Percentiles rank a stretch among this genome's conserved stretches.
These are phyloP conservation scores for Girardinichthys multiradiatus DNA, from an alignment of 2,113 vertebrate genomes.

Conservation along the genomic window DNA sequence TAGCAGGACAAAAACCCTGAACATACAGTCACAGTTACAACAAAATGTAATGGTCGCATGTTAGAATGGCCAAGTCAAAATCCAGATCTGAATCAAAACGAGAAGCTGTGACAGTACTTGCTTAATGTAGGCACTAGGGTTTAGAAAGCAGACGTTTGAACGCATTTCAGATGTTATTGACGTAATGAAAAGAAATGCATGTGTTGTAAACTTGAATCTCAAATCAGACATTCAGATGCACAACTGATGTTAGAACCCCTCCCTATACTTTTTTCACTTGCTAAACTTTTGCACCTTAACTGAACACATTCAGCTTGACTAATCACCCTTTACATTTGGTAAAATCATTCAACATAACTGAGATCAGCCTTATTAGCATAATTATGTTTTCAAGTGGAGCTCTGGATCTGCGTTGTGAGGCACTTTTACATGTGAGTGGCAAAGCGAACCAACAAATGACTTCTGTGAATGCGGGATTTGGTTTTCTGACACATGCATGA, in stretches of 20 bases:
- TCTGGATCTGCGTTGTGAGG: not conserved
- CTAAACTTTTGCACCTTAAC: not conserved
- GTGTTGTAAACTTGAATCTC: not conserved
- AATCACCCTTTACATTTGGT: not conserved
- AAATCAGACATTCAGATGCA: not conserved
- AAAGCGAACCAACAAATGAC: constrained; percentile 25
- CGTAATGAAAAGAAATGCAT: not conserved
- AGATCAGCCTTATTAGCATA: not conserved
- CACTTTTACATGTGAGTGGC: not conserved
- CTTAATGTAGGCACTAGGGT: too few relatives aligned
- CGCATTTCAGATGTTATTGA: not conserved
- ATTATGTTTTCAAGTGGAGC: not conserved
- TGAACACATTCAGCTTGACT: not conserved
- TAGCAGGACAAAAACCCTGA: too few relatives aligned
- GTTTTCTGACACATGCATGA: not conserved
- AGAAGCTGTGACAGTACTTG: too few relatives aligned
- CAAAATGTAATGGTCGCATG: too few relatives aligned
- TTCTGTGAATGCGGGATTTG: not conserved
- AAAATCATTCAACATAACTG: not conserved
- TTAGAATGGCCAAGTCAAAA: too few relatives aligned
- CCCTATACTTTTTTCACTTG: not conserved
- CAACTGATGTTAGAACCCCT: not conserved
- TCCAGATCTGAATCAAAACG: too few relatives aligned
- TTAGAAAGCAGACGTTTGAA: not conserved
- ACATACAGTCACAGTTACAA: too few relatives aligned